These are phyloP conservation scores for Plumapathes pennacea DNA, from an alignment of 92 coral and sea anemone genomes.

Conservation along the genomic window DNA sequence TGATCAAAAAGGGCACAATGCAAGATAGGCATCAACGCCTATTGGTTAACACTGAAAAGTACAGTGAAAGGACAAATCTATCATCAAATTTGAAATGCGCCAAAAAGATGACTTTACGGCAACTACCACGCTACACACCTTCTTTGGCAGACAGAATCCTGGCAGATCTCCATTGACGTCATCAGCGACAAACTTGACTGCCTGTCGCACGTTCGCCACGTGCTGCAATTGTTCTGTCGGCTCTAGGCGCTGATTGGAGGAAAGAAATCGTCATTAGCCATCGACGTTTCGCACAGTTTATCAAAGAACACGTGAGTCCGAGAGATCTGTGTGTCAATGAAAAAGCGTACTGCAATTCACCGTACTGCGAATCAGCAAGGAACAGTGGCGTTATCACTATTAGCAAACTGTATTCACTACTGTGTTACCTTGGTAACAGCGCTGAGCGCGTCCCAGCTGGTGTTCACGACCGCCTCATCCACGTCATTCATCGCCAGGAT, in stretches of 20 bases:
- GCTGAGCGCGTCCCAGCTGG: slow-evolving; percentile 69
- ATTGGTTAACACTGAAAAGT: neutral
- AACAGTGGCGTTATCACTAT: no score
- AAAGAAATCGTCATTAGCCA: neutral
- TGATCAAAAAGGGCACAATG: no score
- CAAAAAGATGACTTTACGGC: no score
- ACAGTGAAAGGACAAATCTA: neutral
- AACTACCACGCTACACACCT: slow-evolving; percentile 60
- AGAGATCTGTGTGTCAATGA: no score
- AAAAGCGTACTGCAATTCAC: no score
- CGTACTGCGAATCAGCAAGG: no score
- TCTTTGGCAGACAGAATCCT: slow-evolving; percentile 94
- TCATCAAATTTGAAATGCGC: no score
- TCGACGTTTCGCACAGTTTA: neutral
- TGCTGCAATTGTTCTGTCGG: slow-evolving; percentile 90
- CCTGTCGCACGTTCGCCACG: slow-evolving; percentile 81
- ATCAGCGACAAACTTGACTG: slow-evolving; percentile 72
- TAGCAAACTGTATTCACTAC: neutral
- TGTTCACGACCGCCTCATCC: slow-evolving; percentile 66
- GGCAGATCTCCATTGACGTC: slow-evolving; percentile 84
- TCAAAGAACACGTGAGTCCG: no score
- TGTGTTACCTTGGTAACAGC: slow-evolving; percentile 70
- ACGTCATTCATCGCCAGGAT: slow-evolving; percentile 64
- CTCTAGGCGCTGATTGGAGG: slow-evolving; percentile 61
- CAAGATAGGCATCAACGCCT: no score